phyloP scores from a whole-genome alignment of 2,113 vertebrate genomes.

The Prinia subflava region DNA sequence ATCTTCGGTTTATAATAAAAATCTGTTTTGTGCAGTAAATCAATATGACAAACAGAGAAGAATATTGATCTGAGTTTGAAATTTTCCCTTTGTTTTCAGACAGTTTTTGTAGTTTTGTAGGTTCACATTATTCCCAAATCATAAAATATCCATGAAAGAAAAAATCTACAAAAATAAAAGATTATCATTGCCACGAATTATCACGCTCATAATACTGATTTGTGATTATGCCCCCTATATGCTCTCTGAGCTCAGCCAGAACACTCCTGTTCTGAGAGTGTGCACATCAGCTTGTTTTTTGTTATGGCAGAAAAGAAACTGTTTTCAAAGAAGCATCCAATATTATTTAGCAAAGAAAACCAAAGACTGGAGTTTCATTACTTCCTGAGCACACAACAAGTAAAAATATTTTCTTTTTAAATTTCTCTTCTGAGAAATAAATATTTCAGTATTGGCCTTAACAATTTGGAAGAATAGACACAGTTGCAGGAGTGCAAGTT shows the following conservation, averaged over 20 bases:
- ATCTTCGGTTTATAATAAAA: background rate
- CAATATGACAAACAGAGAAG: background rate
- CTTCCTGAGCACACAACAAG: background rate
- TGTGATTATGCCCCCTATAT: background rate
- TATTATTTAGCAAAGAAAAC: background rate
- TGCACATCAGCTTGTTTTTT: background rate
- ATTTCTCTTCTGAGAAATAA: background rate
- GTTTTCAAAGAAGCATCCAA: background rate
- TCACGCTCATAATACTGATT: rapidly evolving
- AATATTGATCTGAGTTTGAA: background rate
- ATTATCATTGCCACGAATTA: rapidly evolving
- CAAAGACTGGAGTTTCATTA: background rate
- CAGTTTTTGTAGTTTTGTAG: background rate
- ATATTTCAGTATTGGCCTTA: background rate
- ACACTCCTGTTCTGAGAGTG: background rate
- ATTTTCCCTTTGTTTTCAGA: background rate
- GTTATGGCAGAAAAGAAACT: background rate
- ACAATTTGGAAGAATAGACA: background rate
- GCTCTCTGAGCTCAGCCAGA: background rate
- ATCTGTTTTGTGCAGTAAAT: background rate
- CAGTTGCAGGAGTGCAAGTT: background rate
- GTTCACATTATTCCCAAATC: background rate
- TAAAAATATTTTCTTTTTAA: background rate
- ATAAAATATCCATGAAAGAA: background rate
- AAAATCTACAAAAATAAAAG: background rate